phyloP scores from a whole-genome alignment of 2,888 invertebrate species.

The Phragmatobia fuliginosa region DNA sequence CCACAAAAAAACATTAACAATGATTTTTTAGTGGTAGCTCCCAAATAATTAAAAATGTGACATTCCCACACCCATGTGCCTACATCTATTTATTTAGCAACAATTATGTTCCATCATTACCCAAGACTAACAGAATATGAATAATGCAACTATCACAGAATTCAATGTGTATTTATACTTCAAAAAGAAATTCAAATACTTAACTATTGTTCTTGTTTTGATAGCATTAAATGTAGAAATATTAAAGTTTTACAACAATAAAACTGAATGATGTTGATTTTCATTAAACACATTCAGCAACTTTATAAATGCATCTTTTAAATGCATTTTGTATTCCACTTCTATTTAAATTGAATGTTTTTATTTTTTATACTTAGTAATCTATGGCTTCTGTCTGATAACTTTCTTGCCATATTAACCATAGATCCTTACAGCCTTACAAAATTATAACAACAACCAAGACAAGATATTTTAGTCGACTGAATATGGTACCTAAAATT shows the following conservation, averaged over 20 bases:
- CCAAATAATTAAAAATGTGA: neutral
- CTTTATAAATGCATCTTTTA: too few relatives aligned
- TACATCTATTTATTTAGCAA: neutral
- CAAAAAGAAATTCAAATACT: neutral
- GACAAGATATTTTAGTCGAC: neutral
- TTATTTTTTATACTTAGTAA: neutral
- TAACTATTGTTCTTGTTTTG: neutral
- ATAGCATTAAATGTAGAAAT: neutral
- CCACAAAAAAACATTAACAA: neutral
- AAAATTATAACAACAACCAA: neutral
- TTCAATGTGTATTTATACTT: neutral
- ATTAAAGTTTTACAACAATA: neutral
- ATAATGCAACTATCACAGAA: neutral
- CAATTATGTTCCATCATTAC: neutral
- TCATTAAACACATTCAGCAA: neutral
- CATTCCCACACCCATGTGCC: too few relatives aligned
- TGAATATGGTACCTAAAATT: neutral
- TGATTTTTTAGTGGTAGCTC: neutral
- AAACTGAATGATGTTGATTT: neutral
- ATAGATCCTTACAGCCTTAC: neutral
- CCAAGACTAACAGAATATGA: neutral
- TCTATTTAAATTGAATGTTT: neutral
- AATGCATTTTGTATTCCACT: neutral
- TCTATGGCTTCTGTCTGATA: neutral
- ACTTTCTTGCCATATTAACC: neutral